Evolutionary conservation across 2,888 invertebrate species (phyloP).

Genomic region (Schrankia costaestrigalis): DNA sequence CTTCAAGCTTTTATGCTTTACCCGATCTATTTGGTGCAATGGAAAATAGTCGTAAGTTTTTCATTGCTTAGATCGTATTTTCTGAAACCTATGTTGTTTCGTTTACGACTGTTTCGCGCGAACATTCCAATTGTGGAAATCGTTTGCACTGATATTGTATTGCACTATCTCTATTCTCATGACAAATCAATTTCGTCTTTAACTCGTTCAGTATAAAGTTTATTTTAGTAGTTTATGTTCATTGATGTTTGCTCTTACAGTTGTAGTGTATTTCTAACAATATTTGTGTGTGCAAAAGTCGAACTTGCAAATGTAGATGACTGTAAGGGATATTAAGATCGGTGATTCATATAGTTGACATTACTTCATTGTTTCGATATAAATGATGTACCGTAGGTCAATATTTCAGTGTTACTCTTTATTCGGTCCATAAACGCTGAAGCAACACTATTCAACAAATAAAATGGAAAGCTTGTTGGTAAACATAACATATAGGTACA

Average conservation of each 20-base stretch:
- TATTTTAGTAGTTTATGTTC: slow-evolving; percentile 8
- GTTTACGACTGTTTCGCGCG: slow-evolving; percentile 54
- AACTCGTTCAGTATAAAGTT: slow-evolving; percentile 8
- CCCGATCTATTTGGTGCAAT: slow-evolving; percentile 37
- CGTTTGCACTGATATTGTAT: slow-evolving; percentile 23
- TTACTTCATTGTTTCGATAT: slow-evolving; percentile 52
- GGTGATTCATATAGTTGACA: slow-evolving; percentile 54
- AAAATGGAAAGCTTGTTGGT: not conserved
- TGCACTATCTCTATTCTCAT: slow-evolving; percentile 18
- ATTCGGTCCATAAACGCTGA: not conserved
- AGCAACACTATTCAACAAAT: not conserved
- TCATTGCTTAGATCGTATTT: slow-evolving; percentile 52
- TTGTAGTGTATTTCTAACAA: slow-evolving; percentile 26
- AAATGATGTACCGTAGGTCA: slow-evolving; percentile 32
- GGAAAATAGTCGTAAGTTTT: slow-evolving; percentile 55
- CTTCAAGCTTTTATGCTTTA: slow-evolving; percentile 39
- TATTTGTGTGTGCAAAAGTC: slow-evolving; percentile 52
- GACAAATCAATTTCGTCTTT: slow-evolving; percentile 25
- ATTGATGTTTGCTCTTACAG: slow-evolving; percentile 12
- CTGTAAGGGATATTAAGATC: slow-evolving; percentile 57
- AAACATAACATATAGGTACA: not conserved
- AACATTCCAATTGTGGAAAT: slow-evolving; percentile 51
- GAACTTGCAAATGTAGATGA: slow-evolving; percentile 61
- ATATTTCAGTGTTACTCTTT: slow-evolving; percentile 14
- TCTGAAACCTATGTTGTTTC: slow-evolving; percentile 50